Evolutionary conservation across 1,140 invertebrate genomes (phyloP), one percentile per base, ranked within the genome.

Genomic region (Drosophila baimaii): DNA sequence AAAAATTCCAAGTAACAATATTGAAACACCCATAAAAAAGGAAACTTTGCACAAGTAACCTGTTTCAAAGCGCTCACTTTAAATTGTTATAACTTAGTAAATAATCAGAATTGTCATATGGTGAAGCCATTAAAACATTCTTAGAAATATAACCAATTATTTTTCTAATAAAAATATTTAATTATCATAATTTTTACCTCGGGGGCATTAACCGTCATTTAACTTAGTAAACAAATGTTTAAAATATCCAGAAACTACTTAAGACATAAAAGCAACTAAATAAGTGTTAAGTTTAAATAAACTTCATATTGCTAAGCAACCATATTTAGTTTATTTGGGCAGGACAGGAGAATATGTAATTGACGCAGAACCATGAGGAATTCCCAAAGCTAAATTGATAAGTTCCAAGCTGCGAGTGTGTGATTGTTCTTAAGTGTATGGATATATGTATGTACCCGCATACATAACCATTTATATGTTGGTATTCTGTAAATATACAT

Each of bases 401-500:
- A 70, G 31, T 47, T 49, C 39, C 64, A 21, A 70, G 39, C 31
- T 69, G 65, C 9, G n/a, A 69, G 13, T 43, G 59, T 69, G 65
- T 69, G 65, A 13, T 39, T 25, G 35, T 51, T 46, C 44, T 7
- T 10, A 31, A 51, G 64, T 41, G n/a, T 43, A 43, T 65, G 65
- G 33, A 57, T 70, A 70, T 31, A 21, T 35, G 25, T 65, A 49
- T 66, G 27, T 23, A 33, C 21, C 35, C 37, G 46, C 51, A 71
- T 71, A 71, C 65, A 71, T 47, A 71, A 37, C 19, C 41, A 29
- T 29, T 66, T 71, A 13, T 71, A 71, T 47, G 65, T 44, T 41
- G 66, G 68, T 57, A 57, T 70, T 71, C 65, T 57, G 68, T 57
- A 71, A 71, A 71, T 69, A 71, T 69, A 37, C 68, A 56, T 71